Evolutionary conservation across 2,797 vertebrate genomes (phyloP).

Genomic region (Lacerta viridis): DNA sequence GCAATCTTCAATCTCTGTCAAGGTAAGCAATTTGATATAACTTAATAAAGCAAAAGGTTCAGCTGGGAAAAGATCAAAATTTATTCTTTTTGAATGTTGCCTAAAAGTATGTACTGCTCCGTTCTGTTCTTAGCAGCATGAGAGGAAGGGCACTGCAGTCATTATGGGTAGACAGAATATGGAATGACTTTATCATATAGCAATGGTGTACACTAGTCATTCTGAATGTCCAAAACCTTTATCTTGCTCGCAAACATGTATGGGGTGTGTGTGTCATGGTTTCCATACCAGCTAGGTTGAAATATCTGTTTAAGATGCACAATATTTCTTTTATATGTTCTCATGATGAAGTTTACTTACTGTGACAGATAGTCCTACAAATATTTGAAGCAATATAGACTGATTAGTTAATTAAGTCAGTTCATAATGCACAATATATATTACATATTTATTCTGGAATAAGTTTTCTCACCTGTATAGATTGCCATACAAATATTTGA

Average conservation of each 20-base stretch:
- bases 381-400: neutral
- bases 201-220: neutral
- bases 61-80: constrained; percentile 66
- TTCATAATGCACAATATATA: neutral
- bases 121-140: constrained; percentile 29
- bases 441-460: no score
- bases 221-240: neutral
- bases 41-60: constrained; percentile 62
- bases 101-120: constrained; percentile 40
- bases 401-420: neutral
- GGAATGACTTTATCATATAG: neutral
- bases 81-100: constrained; percentile 66
- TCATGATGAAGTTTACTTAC: neutral
- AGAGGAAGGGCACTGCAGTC: neutral
- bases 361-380: neutral
- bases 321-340: no score
- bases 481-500: neutral
- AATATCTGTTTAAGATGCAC: neutral
- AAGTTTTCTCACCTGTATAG: neutral
- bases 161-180: neutral
- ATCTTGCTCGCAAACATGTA: neutral
- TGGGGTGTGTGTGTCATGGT: no score
- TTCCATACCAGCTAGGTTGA: neutral
- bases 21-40: constrained; percentile 74
- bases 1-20: constrained; percentile 72